Base-by-base conservation (phyloP, 2,888 invertebrate species). In the Coenonympha glycerion region DNA sequence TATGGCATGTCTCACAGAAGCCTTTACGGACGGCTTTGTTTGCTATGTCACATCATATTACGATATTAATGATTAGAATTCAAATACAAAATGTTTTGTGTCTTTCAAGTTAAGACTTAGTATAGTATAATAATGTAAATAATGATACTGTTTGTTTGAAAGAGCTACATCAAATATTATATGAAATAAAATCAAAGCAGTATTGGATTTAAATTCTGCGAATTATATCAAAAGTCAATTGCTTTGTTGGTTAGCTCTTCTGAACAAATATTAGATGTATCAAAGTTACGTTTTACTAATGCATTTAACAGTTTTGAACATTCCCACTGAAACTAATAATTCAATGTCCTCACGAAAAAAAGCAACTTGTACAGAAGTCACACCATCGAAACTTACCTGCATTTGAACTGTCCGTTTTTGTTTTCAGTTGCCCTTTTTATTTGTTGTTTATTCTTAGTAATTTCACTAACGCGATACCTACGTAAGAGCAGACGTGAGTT, bases 311-410 rank as follows among this genome's bases (percentile, higher is more conserved):
- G 28, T 31, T 52, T 47, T 48, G 31, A 31, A 28, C 40, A 31
- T 26, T 51, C 45, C 33, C 34, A 49, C 44, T 47, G 44, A 34
- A 44, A 55, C 11, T 44, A 53, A 50, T 56, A 50, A 50, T 56
- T 41, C 22, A 26, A 40, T 42, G 33, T 13, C 46, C 19, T 26
- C 33, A 46, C 18, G 15, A 11, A 6, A 33, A 51, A 18, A 41
- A 19, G 16, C 16, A 24, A 44, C 41, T 47, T 68, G 55, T 74
- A 68, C 75, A 73, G 73, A 76, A 69, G 76, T 85, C 86, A 86
- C 85, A 86, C 86, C 86, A 85, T 85, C 85, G 86, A 84, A 84
- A 80, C 76, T 82, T 83, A 83, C 80, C 75, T 70, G 79, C 82
- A 83, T 83, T 45, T 66, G 63, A 63, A 66, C 53, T 60, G 56